Percentiles rank a stretch among this genome's conserved stretches.
These are phyloP conservation scores for Yasuhikotakia modesta DNA, from an alignment of 2,797 vertebrate species.

Conservation along the genomic window DNA sequence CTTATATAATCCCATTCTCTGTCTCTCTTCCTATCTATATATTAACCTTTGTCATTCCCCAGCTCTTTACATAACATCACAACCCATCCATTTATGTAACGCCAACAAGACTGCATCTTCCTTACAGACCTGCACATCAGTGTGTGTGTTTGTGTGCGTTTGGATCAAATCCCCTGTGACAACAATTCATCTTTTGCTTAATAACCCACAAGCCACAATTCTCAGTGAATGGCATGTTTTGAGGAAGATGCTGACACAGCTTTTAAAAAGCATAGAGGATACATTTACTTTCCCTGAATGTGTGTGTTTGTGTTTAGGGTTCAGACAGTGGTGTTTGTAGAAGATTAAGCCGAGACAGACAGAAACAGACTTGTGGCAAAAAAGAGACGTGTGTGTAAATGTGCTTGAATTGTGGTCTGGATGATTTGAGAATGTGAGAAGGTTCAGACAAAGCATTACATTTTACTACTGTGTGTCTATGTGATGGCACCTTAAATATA, in stretches of 20 bases:
- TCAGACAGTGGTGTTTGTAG: slow-evolving; percentile 30
- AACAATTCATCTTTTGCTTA: slow-evolving; percentile 46
- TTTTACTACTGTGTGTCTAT: slow-evolving; percentile 25
- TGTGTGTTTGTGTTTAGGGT: slow-evolving; percentile 47
- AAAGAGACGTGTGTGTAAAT: slow-evolving; percentile 6
- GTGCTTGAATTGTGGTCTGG: slow-evolving; percentile 40
- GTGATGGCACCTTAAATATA: slow-evolving; percentile 8
- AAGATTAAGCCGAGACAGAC: slow-evolving; percentile 49
- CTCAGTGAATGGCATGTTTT: slow-evolving; percentile 49
- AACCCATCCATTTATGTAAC: slow-evolving; percentile 75
- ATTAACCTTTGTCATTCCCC: slow-evolving; percentile 77
- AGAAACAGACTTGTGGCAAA: slow-evolving; percentile 40
- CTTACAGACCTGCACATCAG: slow-evolving; percentile 24
- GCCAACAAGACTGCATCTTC: slow-evolving; percentile 64
- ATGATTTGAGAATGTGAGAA: background rate
- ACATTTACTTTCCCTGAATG: slow-evolving; percentile 33
- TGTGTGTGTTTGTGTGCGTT: background rate
- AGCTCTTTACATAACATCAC: slow-evolving; percentile 77
- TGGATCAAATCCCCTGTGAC: slow-evolving; percentile 4
- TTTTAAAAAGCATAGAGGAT: slow-evolving; percentile 50
- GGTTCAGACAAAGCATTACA: slow-evolving; percentile 43
- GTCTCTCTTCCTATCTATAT: slow-evolving; percentile 65
- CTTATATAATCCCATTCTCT: slow-evolving; percentile 77
- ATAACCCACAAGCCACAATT: slow-evolving; percentile 27
- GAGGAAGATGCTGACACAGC: slow-evolving; percentile 46